Conservation (phyloP, 2,888 invertebrate genomes). For the Sesia apiformis region DNA sequence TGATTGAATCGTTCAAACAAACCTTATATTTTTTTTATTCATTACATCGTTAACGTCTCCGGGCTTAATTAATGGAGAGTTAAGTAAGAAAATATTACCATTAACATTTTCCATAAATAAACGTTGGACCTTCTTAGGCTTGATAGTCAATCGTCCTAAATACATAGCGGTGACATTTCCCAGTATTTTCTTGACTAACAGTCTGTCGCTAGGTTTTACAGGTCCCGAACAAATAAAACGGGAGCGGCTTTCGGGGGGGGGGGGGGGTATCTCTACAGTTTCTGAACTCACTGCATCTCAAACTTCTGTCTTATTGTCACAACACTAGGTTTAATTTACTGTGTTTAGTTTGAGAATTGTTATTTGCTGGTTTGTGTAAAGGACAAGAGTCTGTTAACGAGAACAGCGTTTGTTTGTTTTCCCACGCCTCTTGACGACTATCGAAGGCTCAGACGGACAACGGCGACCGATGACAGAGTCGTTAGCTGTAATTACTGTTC, state of each 20-base stretch:
- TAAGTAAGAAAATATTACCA: too few relatives aligned
- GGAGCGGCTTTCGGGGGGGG: neutral
- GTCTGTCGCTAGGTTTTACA: constrained; percentile 25
- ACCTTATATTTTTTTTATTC: too few relatives aligned
- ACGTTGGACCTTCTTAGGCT: neutral
- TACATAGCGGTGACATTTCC: constrained; percentile 24
- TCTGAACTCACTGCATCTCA: too few relatives aligned
- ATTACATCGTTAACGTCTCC: too few relatives aligned
- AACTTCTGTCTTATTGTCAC: neutral
- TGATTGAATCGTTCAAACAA: too few relatives aligned
- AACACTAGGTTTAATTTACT: neutral
- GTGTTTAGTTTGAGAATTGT: constrained; percentile 3
- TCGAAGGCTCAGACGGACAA: constrained; percentile 29
- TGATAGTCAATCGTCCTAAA: constrained; percentile 21
- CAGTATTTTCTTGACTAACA: constrained; percentile 25
- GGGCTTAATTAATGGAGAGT: too few relatives aligned
- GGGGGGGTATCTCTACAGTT: constrained; percentile 6
- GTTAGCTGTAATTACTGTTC: constrained; percentile 2
- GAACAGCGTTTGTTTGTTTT: constrained; percentile 54
- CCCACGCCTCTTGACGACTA: constrained; percentile 44
- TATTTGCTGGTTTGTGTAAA: constrained; percentile 24
- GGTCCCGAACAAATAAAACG: constrained; percentile 25
- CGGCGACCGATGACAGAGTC: constrained; percentile 18
- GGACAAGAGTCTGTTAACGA: constrained; percentile 51
- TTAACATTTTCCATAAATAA: too few relatives aligned